These are phyloP conservation scores for Himalopsyche kuldschensis DNA, from an alignment of 2,888 invertebrate species.

Conservation along the genomic window DNA sequence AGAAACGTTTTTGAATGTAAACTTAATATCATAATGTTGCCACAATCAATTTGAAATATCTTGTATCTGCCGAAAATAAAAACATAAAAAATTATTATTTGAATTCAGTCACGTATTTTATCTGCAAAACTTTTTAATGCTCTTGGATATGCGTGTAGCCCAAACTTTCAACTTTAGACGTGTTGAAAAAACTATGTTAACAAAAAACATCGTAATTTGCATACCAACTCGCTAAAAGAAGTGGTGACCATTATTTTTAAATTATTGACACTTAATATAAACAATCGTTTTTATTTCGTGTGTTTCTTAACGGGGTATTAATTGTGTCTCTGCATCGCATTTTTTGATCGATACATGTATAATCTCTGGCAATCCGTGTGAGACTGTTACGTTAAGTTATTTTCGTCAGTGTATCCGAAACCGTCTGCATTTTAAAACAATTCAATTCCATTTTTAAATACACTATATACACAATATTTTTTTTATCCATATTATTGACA, in stretches of 20 bases:
- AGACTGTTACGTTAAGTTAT: no score
- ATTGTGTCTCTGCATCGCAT: no score
- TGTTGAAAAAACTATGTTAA: background rate
- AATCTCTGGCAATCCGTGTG: no score
- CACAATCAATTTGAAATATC: background rate
- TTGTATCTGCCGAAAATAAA: background rate
- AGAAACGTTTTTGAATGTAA: background rate
- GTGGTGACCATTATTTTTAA: background rate
- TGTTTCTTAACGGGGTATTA: no score
- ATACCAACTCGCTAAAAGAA: background rate
- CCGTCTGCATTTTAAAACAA: no score
- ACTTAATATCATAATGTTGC: background rate
- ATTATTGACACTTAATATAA: no score
- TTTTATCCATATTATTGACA: no score
- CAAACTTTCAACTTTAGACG: background rate
- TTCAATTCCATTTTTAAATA: no score
- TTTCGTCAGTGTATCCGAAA: no score
- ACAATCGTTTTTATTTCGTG: no score
- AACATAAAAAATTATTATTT: background rate
- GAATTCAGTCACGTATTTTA: background rate
- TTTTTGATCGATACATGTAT: no score
- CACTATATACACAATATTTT: no score
- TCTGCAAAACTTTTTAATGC: background rate
- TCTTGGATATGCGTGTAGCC: background rate
- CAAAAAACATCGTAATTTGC: background rate